These are phyloP conservation scores for Drosophila prostipennis DNA, from an alignment of 2,888 invertebrate genomes.

Conservation along the genomic window DNA sequence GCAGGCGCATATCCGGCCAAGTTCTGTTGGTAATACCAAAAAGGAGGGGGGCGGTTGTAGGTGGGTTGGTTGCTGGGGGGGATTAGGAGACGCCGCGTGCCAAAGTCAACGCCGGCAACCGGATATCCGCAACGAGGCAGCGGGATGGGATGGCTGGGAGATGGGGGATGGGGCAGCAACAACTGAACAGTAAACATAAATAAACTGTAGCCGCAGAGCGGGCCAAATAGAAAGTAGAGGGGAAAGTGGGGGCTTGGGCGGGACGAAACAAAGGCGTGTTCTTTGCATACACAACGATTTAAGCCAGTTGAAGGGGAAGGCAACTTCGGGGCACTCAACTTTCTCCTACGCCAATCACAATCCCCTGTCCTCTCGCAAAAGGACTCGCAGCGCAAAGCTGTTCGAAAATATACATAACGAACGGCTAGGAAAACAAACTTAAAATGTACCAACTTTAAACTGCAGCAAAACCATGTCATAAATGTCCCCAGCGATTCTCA, in stretches of 20 bases:
- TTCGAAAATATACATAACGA: not conserved
- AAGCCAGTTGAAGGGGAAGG: slow-evolving; percentile 21
- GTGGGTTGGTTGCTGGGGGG: slow-evolving; percentile 20
- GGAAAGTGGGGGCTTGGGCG: not conserved
- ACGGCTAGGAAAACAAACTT: not conserved
- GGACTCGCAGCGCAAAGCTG: not conserved
- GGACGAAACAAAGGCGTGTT: slow-evolving; percentile 30
- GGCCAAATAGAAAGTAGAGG: not conserved
- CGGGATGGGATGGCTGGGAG: too few relatives aligned
- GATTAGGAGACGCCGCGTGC: slow-evolving; percentile 56
- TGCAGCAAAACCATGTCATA: slow-evolving; percentile 3
- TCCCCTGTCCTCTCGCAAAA: not conserved
- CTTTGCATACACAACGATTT: slow-evolving; percentile 36
- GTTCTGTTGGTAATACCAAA: slow-evolving; percentile 32
- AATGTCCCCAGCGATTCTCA: not conserved
- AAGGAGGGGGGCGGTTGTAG: too few relatives aligned
- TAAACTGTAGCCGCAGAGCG: slow-evolving; percentile 50
- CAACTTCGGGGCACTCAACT: slow-evolving; percentile 21
- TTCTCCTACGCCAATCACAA: not conserved
- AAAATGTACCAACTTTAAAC: not conserved
- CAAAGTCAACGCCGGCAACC: slow-evolving; percentile 62
- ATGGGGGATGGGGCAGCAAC: slow-evolving; percentile 20
- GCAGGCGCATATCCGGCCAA: slow-evolving; percentile 63
- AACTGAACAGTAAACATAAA: slow-evolving; percentile 62
- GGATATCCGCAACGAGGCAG: slow-evolving; percentile 58